Evolutionary conservation across 2,888 invertebrate genomes (phyloP).

Genomic region (Stenolophus ochropezus): DNA sequence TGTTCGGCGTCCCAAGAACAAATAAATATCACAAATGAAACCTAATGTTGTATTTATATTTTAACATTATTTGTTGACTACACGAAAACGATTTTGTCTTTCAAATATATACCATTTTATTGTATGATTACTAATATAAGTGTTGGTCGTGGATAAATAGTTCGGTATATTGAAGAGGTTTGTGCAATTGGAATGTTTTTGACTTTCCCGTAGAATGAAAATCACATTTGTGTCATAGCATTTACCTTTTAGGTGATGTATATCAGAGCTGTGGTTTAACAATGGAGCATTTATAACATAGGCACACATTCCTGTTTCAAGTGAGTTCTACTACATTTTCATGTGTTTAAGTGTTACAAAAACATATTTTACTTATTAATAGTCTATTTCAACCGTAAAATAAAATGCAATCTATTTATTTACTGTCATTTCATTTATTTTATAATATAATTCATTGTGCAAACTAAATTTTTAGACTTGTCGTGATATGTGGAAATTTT

Average conservation of each 20-base stretch:
- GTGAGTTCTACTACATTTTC: constrained; percentile 33
- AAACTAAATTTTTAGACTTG: neutral
- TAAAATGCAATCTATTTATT: constrained; percentile 15
- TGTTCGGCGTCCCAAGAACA: too few species aligned
- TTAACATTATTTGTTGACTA: too few species aligned
- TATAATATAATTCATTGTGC: too few species aligned
- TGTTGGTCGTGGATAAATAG: too few species aligned
- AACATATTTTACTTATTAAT: constrained; percentile 34
- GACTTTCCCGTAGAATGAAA: neutral
- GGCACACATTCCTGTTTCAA: constrained; percentile 54
- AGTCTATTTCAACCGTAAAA: constrained; percentile 6
- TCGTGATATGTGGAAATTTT: neutral
- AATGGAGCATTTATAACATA: constrained; percentile 55
- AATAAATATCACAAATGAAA: too few species aligned
- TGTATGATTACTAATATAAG: neutral
- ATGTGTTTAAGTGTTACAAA: constrained; percentile 34
- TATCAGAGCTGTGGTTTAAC: constrained; percentile 49
- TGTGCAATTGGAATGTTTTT: neutral
- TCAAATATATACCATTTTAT: too few species aligned
- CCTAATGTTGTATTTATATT: too few species aligned
- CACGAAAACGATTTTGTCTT: too few species aligned
- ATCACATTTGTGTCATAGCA: constrained; percentile 11
- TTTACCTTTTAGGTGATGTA: constrained; percentile 26
- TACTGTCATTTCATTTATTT: neutral
- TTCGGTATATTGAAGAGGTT: neutral